Conservation (phyloP, 2,113 vertebrate species). For the Leuciscus idus region DNA sequence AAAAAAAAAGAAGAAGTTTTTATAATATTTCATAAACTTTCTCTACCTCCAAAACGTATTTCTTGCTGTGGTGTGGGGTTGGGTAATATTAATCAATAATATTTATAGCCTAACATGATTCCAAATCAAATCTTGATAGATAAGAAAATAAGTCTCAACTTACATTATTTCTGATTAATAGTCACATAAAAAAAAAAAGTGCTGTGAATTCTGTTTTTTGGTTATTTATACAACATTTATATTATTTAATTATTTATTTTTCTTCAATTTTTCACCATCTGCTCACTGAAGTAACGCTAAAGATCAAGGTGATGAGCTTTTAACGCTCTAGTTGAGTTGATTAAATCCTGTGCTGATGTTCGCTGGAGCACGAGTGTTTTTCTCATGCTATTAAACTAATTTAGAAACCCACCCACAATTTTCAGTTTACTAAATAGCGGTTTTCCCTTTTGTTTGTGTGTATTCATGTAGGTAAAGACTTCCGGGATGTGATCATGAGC, state of each 20-base stretch:
- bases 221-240: neutral
- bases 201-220: neutral
- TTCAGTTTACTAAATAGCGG: neutral
- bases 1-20: neutral
- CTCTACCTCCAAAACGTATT: neutral
- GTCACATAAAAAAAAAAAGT: neutral
- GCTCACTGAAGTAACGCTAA: slow-evolving; percentile 21
- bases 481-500: slow-evolving; percentile 91
- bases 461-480: slow-evolving; percentile 74
- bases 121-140: neutral
- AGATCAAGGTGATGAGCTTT: slow-evolving; percentile 29
- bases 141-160: neutral
- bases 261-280: neutral
- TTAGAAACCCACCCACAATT: neutral
- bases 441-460: slow-evolving; percentile 52
- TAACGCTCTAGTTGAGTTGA: slow-evolving; percentile 38
- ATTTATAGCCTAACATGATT: neutral
- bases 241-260: neutral
- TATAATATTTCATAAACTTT: neutral
- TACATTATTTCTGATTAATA: neutral
- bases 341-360: slow-evolving; percentile 21
- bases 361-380: slow-evolving; percentile 21
- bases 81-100: neutral
- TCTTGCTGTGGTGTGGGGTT: neutral
- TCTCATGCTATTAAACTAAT: slow-evolving; percentile 18